A percentile compares a stretch with the other conserved stretches of the same genome.
These are phyloP conservation scores for Bubo scandiacus DNA, from an alignment of 2,113 vertebrate species.

Conservation along the genomic window DNA sequence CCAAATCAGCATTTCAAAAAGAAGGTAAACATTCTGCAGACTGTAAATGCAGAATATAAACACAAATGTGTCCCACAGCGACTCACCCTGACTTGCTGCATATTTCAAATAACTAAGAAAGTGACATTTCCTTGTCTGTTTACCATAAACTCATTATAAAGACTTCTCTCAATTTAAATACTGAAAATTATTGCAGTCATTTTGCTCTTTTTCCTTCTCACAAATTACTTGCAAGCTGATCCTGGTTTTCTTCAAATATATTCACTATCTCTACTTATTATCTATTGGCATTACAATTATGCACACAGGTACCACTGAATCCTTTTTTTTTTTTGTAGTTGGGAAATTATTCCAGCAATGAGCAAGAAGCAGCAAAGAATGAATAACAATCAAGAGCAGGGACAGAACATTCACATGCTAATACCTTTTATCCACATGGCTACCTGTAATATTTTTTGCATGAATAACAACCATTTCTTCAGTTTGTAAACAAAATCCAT, in stretches of 20 bases:
- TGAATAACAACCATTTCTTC: not conserved
- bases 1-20: not conserved
- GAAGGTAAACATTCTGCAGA: not conserved
- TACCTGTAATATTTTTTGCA: not conserved
- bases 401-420: not conserved
- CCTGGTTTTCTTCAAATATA: not conserved
- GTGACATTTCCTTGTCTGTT: not conserved
- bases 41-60: not conserved
- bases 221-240: not conserved
- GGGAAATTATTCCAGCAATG: not conserved
- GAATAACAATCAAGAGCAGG: not conserved
- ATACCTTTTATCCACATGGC: not conserved
- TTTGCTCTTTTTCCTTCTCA: not conserved
- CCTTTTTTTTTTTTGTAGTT: not conserved
- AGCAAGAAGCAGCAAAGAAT: not conserved
- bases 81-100: not conserved
- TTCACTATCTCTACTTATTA: not conserved
- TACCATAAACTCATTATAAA: not conserved
- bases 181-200: not conserved
- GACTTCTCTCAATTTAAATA: not conserved
- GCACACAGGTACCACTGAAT: not conserved
- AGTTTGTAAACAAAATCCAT: not conserved
- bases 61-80: not conserved
- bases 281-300: not conserved
- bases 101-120: not conserved